Evolutionary conservation across 2,888 invertebrate species (phyloP).

Genomic region (Hydroisotoma schaefferi): DNA sequence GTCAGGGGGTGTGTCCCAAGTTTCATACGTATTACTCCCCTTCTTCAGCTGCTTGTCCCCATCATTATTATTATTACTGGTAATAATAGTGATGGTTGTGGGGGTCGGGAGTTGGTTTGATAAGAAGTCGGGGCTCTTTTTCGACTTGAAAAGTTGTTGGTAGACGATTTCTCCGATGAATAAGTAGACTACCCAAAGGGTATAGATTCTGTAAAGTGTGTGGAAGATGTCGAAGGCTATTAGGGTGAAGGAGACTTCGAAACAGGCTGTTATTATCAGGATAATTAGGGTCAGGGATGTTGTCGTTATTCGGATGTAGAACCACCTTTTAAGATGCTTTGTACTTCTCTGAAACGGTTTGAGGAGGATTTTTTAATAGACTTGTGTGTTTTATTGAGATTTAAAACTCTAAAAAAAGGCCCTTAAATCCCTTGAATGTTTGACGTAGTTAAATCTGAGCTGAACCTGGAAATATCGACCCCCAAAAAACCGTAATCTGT

Average conservation of each 20-base stretch:
- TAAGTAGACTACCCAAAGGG: conserved; percentile 40
- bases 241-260: conserved; percentile 34
- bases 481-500: no score
- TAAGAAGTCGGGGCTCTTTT: not conserved
- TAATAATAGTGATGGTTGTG: not conserved
- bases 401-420: not conserved
- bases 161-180: conserved; percentile 35
- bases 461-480: not conserved
- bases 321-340: conserved; percentile 40
- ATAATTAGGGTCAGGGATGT: conserved; percentile 26
- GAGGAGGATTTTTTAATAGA: not conserved
- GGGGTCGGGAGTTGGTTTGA: not conserved
- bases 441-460: not conserved
- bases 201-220: conserved; percentile 40
- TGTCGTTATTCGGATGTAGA: conserved; percentile 36
- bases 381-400: not conserved
- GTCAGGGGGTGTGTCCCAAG: not conserved
- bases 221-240: conserved; percentile 37
- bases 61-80: not conserved
- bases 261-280: conserved; percentile 35
- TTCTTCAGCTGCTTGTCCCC: not conserved
- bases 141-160: conserved; percentile 21
- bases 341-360: conserved; percentile 35
- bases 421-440: not conserved
- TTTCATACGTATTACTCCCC: no score